A percentile compares a stretch with the other conserved stretches of the same genome.
These are phyloP conservation scores for Choristoneura rosaceana DNA, from an alignment of 2,888 invertebrate species.

Conservation along the genomic window DNA sequence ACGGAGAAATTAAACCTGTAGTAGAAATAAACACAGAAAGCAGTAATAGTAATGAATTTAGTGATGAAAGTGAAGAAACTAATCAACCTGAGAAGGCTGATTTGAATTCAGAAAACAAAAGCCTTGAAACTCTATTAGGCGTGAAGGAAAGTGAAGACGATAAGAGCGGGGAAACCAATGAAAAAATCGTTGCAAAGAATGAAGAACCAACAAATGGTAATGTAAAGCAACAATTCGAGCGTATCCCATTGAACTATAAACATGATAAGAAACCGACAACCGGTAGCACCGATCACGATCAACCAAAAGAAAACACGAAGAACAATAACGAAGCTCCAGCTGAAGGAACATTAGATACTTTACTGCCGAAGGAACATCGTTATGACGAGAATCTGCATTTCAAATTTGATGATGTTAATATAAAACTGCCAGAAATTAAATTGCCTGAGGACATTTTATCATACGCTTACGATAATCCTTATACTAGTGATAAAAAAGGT, in stretches of 20 bases:
- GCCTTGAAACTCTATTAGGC: conserved; percentile 59
- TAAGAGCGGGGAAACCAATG: conserved; percentile 48
- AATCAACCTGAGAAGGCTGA: conserved; percentile 49
- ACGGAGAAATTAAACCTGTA: conserved; percentile 75
- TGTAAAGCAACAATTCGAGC: conserved; percentile 78
- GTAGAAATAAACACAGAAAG: conserved; percentile 70
- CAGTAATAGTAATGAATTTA: conserved; percentile 55
- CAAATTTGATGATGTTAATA: conserved; percentile 73
- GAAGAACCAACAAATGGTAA: conserved; percentile 53
- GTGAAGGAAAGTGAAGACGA: conserved; percentile 49
- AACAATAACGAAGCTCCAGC: conserved; percentile 49
- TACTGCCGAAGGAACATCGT: conserved; percentile 58
- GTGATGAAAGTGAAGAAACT: conserved; percentile 47
- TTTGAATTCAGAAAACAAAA: conserved; percentile 51
- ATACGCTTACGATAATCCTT: conserved; percentile 61
- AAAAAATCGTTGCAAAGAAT: conserved; percentile 51
- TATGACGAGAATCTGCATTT: conserved; percentile 74
- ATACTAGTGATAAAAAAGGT: conserved; percentile 51
- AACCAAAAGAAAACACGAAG: conserved; percentile 43
- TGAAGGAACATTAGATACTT: conserved; percentile 61
- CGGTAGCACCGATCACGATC: conserved; percentile 43
- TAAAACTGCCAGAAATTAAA: conserved; percentile 79
- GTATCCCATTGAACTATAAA: conserved; percentile 77
- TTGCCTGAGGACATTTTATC: conserved; percentile 78
- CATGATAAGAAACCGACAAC: conserved; percentile 58